Evolutionary conservation across 2,888 invertebrate genomes (phyloP).

Genomic region (Peribatodes rhomboidaria): DNA sequence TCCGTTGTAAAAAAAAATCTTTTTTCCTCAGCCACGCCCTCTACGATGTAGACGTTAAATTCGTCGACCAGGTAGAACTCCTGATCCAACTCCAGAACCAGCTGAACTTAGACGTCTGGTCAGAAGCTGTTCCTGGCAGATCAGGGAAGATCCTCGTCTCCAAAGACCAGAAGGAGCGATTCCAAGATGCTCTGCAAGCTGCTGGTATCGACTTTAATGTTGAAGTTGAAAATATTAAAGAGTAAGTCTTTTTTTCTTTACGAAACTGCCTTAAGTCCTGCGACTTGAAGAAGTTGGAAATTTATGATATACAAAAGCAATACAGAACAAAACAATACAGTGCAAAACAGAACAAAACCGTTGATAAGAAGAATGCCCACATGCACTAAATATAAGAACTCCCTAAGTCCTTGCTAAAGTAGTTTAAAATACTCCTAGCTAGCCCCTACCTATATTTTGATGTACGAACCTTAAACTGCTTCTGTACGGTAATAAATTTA

Average conservation of each 20-base stretch:
- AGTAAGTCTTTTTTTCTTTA: conserved; percentile 57
- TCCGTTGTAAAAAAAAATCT: too few species aligned
- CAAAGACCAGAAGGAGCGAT: conserved; percentile 49
- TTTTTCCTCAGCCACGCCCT: conserved; percentile 63
- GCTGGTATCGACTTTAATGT: conserved; percentile 57
- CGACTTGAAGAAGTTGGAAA: too few species aligned
- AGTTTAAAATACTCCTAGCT: too few species aligned
- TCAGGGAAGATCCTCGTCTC: conserved; percentile 63
- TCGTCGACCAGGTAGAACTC: conserved; percentile 53
- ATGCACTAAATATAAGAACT: too few species aligned
- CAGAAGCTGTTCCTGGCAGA: conserved; percentile 55
- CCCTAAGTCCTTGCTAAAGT: too few species aligned
- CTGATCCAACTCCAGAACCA: conserved; percentile 55
- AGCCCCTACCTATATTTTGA: too few species aligned
- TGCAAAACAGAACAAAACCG: too few species aligned
- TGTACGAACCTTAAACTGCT: too few species aligned
- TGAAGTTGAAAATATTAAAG: conserved; percentile 63
- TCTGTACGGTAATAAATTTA: too few species aligned
- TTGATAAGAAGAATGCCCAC: too few species aligned
- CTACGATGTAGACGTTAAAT: conserved; percentile 61
- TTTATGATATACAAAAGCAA: too few species aligned
- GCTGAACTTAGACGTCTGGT: conserved; percentile 63
- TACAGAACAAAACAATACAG: too few species aligned
- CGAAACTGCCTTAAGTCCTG: neutral
- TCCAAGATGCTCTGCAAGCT: conserved; percentile 54